Evolutionary conservation across 2,113 vertebrate genomes (phyloP), one percentile per base, ranked within the genome.

Genomic region (Elachura formosa): DNA sequence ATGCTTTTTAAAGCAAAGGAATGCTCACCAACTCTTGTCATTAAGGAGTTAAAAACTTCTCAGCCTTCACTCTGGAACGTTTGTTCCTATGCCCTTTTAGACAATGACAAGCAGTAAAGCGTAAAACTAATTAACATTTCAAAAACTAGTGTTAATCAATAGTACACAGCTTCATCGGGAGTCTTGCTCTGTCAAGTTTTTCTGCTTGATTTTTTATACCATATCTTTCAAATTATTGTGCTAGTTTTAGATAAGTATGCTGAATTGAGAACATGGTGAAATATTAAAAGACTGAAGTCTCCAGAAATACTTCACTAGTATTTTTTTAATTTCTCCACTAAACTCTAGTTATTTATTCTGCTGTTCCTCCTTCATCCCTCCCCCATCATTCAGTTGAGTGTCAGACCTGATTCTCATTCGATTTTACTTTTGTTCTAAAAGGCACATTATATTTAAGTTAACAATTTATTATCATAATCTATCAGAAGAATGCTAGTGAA

Each of bases 51-150:
- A 98, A 98, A 97, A 93, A 88, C 54, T 95, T 90, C 85, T 96
- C 93, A 97, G 94, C 87, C 92, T 96, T 97, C 91, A 97, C 89
- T 97, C 92, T 93, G 75, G 93, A 98, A 97, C 94, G 96, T 98
- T 98, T 97, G 92, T 91, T 96, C 87, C 96, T 93, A 68, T 98
- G 97, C 97, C 97, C 96, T 98, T 97, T 93, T 95, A 97, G 94
- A 98, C 97, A 98, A 98, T 97, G 97, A 97, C 95, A 96, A 92
- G 94, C 90, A 84, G 91, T 97, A 98, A 97, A 98, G 94, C 96
- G 90, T 98, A 97, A 98, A 97, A 97, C 97, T 98, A 97, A 98
- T 98, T 98, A 98, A 98, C 97, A 98, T 98, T 98, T 98, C 93
- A 98, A 98, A 98, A 98, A 96, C 96, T 97, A 95, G 94, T 97